Conservation (phyloP, 2,888 invertebrate genomes). For the Agrotis exclamationis region DNA sequence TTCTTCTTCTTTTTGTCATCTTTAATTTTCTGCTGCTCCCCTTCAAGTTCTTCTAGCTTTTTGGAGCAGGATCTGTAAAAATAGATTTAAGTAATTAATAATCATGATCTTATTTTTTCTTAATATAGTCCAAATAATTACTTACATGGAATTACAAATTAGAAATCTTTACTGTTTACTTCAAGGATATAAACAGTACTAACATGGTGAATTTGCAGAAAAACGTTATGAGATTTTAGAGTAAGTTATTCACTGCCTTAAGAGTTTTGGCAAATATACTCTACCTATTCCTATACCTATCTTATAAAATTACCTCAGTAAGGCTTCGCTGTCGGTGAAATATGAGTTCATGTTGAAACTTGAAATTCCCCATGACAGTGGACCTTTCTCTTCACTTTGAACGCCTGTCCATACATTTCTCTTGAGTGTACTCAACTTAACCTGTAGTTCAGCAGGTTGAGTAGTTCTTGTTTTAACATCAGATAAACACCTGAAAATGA, state of each 20-base stretch:
- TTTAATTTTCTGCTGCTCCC: slow-evolving; percentile 81
- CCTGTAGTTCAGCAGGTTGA: slow-evolving; percentile 92
- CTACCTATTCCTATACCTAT: neutral
- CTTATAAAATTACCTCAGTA: slow-evolving; percentile 66
- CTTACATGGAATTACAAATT: neutral
- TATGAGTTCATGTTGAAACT: slow-evolving; percentile 90
- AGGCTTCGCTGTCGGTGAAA: slow-evolving; percentile 91
- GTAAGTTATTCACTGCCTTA: neutral
- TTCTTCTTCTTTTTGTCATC: slow-evolving; percentile 89
- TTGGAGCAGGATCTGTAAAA: slow-evolving; percentile 92
- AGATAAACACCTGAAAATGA: slow-evolving; percentile 78
- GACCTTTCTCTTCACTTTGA: slow-evolving; percentile 87
- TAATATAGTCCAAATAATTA: neutral
- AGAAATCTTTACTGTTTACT: neutral
- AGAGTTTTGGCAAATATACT: neutral
- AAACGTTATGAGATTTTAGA: neutral
- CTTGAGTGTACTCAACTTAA: slow-evolving; percentile 93
- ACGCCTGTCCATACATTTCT: slow-evolving; percentile 95
- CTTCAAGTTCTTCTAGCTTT: slow-evolving; percentile 90
- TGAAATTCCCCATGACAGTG: slow-evolving; percentile 93
- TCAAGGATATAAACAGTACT: neutral
- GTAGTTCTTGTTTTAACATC: slow-evolving; percentile 83
- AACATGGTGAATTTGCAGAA: neutral
- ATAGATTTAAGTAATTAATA: neutral
- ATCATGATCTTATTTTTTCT: neutral